Percentiles rank a stretch among this genome's conserved stretches.
These are phyloP conservation scores for Caenorhabditis uteleia DNA, from an alignment of 2,888 invertebrate genomes.

Conservation along the genomic window DNA sequence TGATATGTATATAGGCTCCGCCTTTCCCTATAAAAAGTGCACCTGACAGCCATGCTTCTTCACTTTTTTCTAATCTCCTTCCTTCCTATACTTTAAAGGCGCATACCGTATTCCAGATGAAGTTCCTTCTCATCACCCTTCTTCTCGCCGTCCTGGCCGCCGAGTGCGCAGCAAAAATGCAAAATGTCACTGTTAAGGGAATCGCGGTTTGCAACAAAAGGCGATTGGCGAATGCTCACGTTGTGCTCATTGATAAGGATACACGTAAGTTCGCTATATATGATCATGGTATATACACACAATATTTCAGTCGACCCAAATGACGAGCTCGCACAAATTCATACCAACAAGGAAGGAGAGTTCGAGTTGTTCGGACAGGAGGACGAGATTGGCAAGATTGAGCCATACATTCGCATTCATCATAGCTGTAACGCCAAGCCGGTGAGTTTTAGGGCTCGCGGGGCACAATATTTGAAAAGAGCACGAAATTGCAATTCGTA, in stretches of 20 bases:
- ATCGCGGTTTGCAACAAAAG: constrained; percentile 55
- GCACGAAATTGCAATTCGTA: neutral
- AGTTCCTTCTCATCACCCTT: constrained; percentile 1
- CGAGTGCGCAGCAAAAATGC: constrained; percentile 29
- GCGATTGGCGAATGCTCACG: constrained; percentile 46
- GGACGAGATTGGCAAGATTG: constrained; percentile 56
- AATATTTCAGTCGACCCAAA: constrained; percentile 53
- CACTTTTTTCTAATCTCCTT: no score
- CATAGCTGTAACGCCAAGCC: constrained; percentile 51
- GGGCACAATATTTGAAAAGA: neutral
- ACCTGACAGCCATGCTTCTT: no score
- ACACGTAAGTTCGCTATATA: constrained; percentile 42
- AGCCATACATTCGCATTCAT: constrained; percentile 52
- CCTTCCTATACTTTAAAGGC: no score
- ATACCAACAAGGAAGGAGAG: constrained; percentile 55
- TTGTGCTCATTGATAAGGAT: constrained; percentile 53
- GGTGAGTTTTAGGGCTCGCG: constrained; percentile 8
- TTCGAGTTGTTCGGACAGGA: constrained; percentile 54
- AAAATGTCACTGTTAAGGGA: constrained; percentile 56
- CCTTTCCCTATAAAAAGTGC: no score
- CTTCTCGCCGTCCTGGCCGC: neutral
- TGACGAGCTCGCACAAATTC: constrained; percentile 48
- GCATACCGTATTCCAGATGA: no score
- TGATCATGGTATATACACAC: neutral
- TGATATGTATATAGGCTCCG: no score